Evolutionary conservation across 1,140 invertebrate genomes (phyloP).

Genomic region (Ladona fulva): DNA sequence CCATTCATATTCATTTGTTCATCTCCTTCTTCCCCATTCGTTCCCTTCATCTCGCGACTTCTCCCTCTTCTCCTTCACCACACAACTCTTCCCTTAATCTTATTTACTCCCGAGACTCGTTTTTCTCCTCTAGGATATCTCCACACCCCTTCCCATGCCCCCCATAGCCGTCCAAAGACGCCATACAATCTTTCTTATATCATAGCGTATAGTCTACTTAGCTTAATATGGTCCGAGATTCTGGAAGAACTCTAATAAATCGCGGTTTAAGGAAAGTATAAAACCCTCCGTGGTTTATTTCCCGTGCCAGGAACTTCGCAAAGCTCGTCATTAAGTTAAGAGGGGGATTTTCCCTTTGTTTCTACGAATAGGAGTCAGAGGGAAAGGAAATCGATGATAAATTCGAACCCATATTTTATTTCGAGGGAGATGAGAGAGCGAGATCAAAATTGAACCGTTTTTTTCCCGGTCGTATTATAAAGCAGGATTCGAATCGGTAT

Average conservation of each 20-base stretch:
- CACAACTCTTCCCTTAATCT: slow-evolving; percentile 6
- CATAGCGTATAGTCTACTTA: slow-evolving; percentile 9
- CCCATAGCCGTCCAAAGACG: not conserved
- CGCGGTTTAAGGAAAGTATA: not conserved
- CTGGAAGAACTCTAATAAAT: not conserved
- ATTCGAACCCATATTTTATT: too few species aligned
- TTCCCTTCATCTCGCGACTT: not conserved
- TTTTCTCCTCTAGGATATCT: not conserved
- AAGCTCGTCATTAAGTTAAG: too few species aligned
- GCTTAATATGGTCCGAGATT: slow-evolving; percentile 4
- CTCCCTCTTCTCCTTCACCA: not conserved
- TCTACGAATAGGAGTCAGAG: too few species aligned
- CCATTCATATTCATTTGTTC: slow-evolving; percentile 5
- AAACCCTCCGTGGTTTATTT: too few species aligned
- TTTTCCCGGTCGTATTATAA: too few species aligned
- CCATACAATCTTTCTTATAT: not conserved
- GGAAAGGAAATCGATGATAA: too few species aligned
- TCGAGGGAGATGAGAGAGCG: too few species aligned
- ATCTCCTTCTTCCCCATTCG: not conserved
- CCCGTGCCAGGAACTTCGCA: too few species aligned
- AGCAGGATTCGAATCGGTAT: too few species aligned
- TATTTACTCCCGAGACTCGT: not conserved
- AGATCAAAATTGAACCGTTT: too few species aligned
- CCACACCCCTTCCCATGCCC: not conserved
- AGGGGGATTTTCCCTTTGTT: too few species aligned